Evolutionary conservation across 2,888 invertebrate species (phyloP).

Genomic region (Alitta virens): DNA sequence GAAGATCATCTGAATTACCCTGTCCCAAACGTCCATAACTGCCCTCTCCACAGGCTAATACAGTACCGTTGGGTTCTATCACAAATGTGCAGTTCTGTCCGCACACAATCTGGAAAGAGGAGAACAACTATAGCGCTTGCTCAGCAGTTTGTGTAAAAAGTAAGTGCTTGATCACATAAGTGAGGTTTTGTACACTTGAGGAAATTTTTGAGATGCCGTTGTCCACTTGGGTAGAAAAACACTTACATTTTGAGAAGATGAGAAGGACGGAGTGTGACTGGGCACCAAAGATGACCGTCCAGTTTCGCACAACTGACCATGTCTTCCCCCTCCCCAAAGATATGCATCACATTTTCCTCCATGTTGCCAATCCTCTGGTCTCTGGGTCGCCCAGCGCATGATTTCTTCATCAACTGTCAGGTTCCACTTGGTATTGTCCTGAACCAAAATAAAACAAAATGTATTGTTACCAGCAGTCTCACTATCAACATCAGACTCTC

Average conservation of each 20-base stretch:
- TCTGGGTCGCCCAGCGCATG: constrained; percentile 65
- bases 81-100: constrained; percentile 70
- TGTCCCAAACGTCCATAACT: constrained; percentile 67
- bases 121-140: too few species aligned
- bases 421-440: constrained; percentile 63
- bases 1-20: constrained; percentile 67
- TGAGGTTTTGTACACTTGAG: too few species aligned
- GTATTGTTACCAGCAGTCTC: too few species aligned
- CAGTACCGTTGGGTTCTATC: constrained; percentile 65
- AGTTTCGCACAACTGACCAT: constrained; percentile 66
- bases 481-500: too few species aligned
- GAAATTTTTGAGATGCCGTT: too few species aligned
- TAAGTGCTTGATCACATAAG: too few species aligned
- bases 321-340: constrained; percentile 67
- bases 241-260: constrained; percentile 51
- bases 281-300: constrained; percentile 53
- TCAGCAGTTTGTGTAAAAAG: too few species aligned
- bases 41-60: constrained; percentile 68
- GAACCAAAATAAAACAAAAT: too few species aligned
- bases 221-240: too few species aligned
- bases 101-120: constrained; percentile 61
- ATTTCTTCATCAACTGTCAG: constrained; percentile 65
- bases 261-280: constrained; percentile 43
- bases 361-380: constrained; percentile 68
- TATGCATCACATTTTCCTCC: constrained; percentile 66